Conservation (phyloP, 2,888 invertebrate species). For the Oegoconia quadripuncta region DNA sequence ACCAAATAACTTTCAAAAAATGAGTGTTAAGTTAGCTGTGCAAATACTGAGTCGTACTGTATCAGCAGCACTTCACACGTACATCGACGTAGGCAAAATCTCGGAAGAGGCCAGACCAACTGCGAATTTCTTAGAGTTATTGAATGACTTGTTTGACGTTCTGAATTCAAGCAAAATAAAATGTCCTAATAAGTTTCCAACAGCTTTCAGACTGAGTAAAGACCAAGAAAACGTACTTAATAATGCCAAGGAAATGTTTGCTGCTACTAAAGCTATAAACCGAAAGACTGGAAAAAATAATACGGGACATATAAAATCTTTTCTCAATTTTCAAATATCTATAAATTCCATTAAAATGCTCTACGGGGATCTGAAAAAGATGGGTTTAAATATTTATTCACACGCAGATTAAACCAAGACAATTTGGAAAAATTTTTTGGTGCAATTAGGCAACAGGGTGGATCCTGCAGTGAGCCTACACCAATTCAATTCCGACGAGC, state of each 20-base stretch:
- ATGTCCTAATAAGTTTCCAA: slow-evolving; percentile 11
- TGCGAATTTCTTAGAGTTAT: slow-evolving; percentile 12
- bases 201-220: slow-evolving; percentile 6
- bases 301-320: slow-evolving; percentile 11
- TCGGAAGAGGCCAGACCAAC: slow-evolving; percentile 17
- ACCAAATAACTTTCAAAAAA: slow-evolving; percentile 18
- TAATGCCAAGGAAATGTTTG: slow-evolving; percentile 11
- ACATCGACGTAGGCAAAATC: slow-evolving; percentile 7
- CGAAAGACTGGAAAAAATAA: slow-evolving; percentile 8
- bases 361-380: slow-evolving; percentile 11
- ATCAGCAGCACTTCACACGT: slow-evolving; percentile 12
- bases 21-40: slow-evolving; percentile 8
- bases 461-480: slow-evolving; percentile 11
- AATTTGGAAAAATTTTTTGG: slow-evolving; percentile 8
- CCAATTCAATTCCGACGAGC: slow-evolving; percentile 16
- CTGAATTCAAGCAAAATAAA: slow-evolving; percentile 15
- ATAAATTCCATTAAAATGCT: slow-evolving; percentile 13
- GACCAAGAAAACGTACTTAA: slow-evolving; percentile 10
- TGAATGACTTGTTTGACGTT: slow-evolving; percentile 16
- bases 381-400: slow-evolving; percentile 10
- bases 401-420: slow-evolving; percentile 14
- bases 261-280: slow-evolving; percentile 4
- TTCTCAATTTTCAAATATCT: slow-evolving; percentile 14
- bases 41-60: slow-evolving; percentile 13
- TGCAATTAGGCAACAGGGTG: slow-evolving; percentile 13